phyloP scores from a whole-genome alignment of 2,888 invertebrate species.

The Amiota mariae region DNA sequence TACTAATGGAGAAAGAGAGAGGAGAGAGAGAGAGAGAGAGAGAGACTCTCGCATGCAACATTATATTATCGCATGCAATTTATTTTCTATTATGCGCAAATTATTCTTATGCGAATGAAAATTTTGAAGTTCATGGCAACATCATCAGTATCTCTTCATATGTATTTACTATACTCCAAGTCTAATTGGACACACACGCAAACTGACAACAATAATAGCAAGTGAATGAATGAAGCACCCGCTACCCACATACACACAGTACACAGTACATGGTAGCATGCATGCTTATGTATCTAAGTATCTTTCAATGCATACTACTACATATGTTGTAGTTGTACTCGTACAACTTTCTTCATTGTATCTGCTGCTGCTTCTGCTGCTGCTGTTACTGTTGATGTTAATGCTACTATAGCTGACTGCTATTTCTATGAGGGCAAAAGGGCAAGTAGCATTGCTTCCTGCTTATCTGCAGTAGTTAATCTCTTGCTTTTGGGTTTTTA shows the following conservation, averaged over 20 bases:
- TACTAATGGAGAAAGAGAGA: background rate
- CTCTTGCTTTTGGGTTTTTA: slow-evolving; percentile 50
- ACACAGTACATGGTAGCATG: background rate
- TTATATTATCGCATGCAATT: slow-evolving; percentile 43
- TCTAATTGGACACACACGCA: slow-evolving; percentile 62
- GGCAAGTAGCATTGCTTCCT: slow-evolving; percentile 21
- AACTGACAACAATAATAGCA: slow-evolving; percentile 48
- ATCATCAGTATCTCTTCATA: slow-evolving; percentile 19
- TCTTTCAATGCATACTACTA: slow-evolving; percentile 5
- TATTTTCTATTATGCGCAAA: slow-evolving; percentile 35
- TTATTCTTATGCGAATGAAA: slow-evolving; percentile 28
- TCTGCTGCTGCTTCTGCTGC: background rate
- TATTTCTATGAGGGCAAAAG: slow-evolving; percentile 6
- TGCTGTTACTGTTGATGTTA: background rate
- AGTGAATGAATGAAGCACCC: background rate
- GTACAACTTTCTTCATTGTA: slow-evolving; percentile 2
- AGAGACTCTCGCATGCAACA: slow-evolving; percentile 11
- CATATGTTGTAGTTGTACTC: too few relatives aligned
- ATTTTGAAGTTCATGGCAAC: background rate
- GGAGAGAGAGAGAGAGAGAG: too few relatives aligned
- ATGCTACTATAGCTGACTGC: background rate
- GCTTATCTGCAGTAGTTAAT: slow-evolving; percentile 51
- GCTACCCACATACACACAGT: slow-evolving; percentile 2
- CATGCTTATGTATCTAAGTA: background rate
- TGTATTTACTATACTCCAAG: slow-evolving; percentile 42